Base-by-base conservation (phyloP, 2,888 invertebrate genomes). In the Thumatha senex region DNA sequence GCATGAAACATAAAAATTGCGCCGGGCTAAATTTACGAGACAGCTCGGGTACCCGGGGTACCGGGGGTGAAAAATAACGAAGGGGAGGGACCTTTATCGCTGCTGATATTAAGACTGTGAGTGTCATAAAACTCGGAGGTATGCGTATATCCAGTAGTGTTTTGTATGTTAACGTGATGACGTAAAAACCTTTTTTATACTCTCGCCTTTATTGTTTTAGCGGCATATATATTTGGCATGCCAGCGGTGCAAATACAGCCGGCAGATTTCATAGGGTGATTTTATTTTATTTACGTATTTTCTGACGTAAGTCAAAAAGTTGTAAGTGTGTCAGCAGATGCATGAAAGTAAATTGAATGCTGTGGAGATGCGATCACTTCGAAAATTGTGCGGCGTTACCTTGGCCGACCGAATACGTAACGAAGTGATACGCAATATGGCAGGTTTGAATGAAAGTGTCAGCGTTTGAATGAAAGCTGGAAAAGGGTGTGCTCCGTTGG, bases 31-130 rank as follows among this genome's bases (percentile, higher is more conserved):
- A 48, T 64, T 65, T 61, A 64, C 59, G 57, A 63, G 29, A 31
- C 49, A 48, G 42, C 56, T 54, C 53, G 51, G 54, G 53, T 40
- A 40, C 38, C 12, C 42, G 51, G 45, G 46, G 43, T 40, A 40
- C 18, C 38, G 43, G 56, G 52, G 49, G 36, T 33, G 39, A 13
- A 12, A 43, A 46, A 54, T 60, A 52, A 61, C 52, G 58, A 53
- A 61, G 65, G 60, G 62, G 55, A 47, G 51, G 50, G 51, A 15
- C 57, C 67, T 72, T 74, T 73, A 74, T 73, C 74, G 74, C 63
- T 43, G 62, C 58, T 68, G 63, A 71, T 76, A 74, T 75, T 70
- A 75, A 70, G 72, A 71, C 63, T 64, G 63, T 54, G 67, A 71
- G 63, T 61, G 63, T 61, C 67, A 71, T 74, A 73, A 70, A 67